Evolutionary conservation across 2,113 vertebrate species (phyloP).

Genomic region (Pithys albifrons): DNA sequence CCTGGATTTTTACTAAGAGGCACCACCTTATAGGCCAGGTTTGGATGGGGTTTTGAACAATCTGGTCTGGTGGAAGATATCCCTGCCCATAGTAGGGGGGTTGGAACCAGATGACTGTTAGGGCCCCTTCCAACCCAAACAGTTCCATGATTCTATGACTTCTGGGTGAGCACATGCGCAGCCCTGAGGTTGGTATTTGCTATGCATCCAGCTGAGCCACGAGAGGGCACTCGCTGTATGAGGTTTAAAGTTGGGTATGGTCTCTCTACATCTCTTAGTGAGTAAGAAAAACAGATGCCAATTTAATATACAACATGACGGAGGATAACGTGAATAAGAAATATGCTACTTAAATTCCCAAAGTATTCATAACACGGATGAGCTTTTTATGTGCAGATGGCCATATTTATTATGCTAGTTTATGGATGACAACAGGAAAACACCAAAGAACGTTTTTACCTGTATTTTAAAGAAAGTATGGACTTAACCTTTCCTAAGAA

Average conservation of each 20-base stretch:
- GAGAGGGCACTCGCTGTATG: conserved; percentile 60
- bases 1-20: not conserved
- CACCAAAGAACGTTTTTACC: not conserved
- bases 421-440: not conserved
- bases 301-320: not conserved
- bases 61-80: not conserved
- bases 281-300: not conserved
- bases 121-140: not conserved
- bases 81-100: not conserved
- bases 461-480: not conserved
- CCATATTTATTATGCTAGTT: not conserved
- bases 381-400: not conserved
- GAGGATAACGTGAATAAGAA: not conserved
- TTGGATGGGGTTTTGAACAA: not conserved
- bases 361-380: not conserved
- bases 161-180: accelerated
- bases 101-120: not conserved
- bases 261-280: not conserved
- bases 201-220: not conserved
- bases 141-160: not conserved
- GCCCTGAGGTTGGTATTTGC: not conserved
- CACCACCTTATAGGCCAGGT: not conserved
- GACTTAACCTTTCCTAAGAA: not conserved
- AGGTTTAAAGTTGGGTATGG: not conserved
- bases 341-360: not conserved